Evolutionary conservation across 2,113 vertebrate genomes (phyloP).

Genomic region (Glareola pratincola): DNA sequence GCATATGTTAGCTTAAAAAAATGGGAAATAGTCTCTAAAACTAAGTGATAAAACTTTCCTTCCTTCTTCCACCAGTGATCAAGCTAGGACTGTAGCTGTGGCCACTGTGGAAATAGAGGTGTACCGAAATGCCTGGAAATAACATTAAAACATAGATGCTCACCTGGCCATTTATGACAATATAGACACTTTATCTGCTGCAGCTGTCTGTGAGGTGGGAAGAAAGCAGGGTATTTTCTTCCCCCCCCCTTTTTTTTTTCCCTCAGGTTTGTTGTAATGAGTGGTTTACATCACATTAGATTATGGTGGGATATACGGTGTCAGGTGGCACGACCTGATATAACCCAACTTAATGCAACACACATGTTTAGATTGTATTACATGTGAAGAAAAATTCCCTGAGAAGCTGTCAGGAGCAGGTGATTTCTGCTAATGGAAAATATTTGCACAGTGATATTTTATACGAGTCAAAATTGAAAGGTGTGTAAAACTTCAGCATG

Average conservation of each 20-base stretch:
- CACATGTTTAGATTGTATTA: slow-evolving; percentile 77
- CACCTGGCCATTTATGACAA: slow-evolving; percentile 58
- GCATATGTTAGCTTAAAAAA: background rate
- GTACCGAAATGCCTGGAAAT: slow-evolving; percentile 49
- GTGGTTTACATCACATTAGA: slow-evolving; percentile 68
- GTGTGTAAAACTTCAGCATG: background rate
- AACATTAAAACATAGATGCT: slow-evolving; percentile 41
- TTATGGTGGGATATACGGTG: slow-evolving; percentile 74
- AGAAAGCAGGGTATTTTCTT: background rate
- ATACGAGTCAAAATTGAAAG: slow-evolving; percentile 54
- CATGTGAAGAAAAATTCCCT: slow-evolving; percentile 69
- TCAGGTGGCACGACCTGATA: slow-evolving; percentile 79
- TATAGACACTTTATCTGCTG: slow-evolving; percentile 64
- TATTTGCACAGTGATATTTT: slow-evolving; percentile 71
- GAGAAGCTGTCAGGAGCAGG: slow-evolving; percentile 75
- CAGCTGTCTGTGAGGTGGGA: slow-evolving; percentile 71
- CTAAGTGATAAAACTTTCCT: background rate
- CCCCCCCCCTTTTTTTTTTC: background rate
- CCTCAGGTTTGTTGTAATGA: slow-evolving; percentile 69
- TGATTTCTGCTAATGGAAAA: slow-evolving; percentile 78
- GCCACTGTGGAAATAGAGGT: slow-evolving; percentile 32
- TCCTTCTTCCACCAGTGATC: background rate
- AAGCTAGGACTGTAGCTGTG: background rate
- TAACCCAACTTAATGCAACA: slow-evolving; percentile 81
- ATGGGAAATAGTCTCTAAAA: background rate